These are phyloP conservation scores for Blomia tropicalis DNA, from an alignment of 2,888 invertebrate species.

Conservation along the genomic window DNA sequence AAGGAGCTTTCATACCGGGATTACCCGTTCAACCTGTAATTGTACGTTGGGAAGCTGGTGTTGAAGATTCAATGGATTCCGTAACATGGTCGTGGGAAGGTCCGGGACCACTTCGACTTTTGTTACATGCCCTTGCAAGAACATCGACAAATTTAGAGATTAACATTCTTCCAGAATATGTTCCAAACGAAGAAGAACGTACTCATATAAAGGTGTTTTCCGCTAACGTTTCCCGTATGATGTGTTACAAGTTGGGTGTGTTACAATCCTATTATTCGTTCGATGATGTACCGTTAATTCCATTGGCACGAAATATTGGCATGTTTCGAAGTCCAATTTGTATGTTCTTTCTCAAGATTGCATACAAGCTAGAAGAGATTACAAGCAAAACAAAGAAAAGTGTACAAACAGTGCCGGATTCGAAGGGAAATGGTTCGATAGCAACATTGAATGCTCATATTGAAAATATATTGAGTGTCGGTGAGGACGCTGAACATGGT, in stretches of 20 bases:
- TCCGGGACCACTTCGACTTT: slow-evolving; percentile 43
- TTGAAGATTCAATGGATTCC: slow-evolving; percentile 33
- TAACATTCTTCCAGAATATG: slow-evolving; percentile 34
- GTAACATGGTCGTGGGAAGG: slow-evolving; percentile 45
- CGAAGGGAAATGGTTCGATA: too few relatives aligned
- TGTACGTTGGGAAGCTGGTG: slow-evolving; percentile 45
- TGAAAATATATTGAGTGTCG: slow-evolving; percentile 1
- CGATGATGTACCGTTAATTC: slow-evolving; percentile 22
- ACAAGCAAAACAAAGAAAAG: too few relatives aligned
- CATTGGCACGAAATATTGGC: slow-evolving; percentile 15
- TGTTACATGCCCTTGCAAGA: not conserved
- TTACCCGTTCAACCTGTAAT: slow-evolving; percentile 88
- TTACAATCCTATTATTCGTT: slow-evolving; percentile 15
- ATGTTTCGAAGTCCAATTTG: slow-evolving; percentile 62
- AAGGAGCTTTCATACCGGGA: slow-evolving; percentile 82
- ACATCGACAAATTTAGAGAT: slow-evolving; percentile 15
- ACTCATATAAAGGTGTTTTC: slow-evolving; percentile 35
- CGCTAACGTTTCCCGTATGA: slow-evolving; percentile 34
- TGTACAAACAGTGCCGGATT: too few relatives aligned
- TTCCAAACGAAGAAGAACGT: slow-evolving; percentile 34
- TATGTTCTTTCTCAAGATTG: slow-evolving; percentile 74
- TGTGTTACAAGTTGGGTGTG: slow-evolving; percentile 29
- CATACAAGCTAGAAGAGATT: slow-evolving; percentile 70
- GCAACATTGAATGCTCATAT: too few relatives aligned
- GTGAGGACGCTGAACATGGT: slow-evolving; percentile 14